These are phyloP conservation scores for Odontophorus gujanensis DNA, from an alignment of 2,113 vertebrate genomes.

Conservation along the genomic window DNA sequence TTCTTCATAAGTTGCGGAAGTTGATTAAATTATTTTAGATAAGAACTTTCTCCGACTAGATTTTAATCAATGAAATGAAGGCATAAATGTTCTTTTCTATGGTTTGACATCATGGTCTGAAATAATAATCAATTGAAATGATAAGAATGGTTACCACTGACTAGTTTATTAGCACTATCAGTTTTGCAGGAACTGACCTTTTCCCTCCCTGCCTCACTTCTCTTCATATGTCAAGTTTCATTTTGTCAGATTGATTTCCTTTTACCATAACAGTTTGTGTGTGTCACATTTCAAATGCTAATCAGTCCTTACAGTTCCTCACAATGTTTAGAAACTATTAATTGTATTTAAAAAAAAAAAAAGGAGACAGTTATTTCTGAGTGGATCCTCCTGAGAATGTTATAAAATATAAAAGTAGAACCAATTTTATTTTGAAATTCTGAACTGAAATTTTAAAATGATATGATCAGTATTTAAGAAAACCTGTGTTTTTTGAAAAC, in stretches of 20 bases:
- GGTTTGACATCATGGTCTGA: constrained; percentile 51
- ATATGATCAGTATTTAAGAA: background rate
- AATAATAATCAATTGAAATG: constrained; percentile 41
- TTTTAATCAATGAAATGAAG: constrained; percentile 51
- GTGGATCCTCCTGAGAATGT: background rate
- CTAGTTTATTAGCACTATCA: constrained; percentile 69
- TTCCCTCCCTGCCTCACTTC: background rate
- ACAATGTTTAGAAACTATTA: background rate
- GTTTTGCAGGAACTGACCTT: constrained; percentile 63
- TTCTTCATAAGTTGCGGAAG: background rate
- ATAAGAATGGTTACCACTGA: constrained; percentile 38
- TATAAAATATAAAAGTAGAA: background rate
- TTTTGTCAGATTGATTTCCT: constrained; percentile 61
- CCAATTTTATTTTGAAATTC: background rate
- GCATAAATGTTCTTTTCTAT: constrained; percentile 23
- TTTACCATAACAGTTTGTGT: constrained; percentile 28
- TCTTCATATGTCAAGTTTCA: constrained; percentile 57
- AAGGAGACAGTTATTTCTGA: background rate
- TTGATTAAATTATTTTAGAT: constrained; percentile 47
- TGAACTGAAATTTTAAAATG: background rate
- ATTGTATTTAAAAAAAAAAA: constrained; percentile 12
- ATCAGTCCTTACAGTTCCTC: constrained; percentile 18
- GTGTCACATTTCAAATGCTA: constrained; percentile 39
- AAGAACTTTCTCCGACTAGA: constrained; percentile 36
- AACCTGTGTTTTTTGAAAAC: background rate